These are phyloP conservation scores for Morphnarchus princeps DNA, from an alignment of 2,113 vertebrate genomes.

Conservation along the genomic window DNA sequence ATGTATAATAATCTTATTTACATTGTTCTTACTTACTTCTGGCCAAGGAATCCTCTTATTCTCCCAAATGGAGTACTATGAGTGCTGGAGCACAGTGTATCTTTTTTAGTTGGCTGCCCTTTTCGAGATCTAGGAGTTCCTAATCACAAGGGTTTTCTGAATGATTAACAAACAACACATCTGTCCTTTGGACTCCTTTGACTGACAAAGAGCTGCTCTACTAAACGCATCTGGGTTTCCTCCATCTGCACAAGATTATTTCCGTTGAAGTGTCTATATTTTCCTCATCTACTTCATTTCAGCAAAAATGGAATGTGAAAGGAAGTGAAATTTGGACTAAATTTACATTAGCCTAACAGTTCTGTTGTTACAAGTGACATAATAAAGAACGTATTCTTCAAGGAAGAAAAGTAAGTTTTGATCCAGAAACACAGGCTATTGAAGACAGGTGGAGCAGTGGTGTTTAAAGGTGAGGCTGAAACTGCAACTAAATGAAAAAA, in stretches of 20 bases:
- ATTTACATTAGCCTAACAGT: neutral
- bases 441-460: neutral
- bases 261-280: neutral
- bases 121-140: conserved; percentile 16
- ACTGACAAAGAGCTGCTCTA: conserved; percentile 33
- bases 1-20: conserved; percentile 31
- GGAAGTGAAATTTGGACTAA: conserved; percentile 33
- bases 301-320: conserved; percentile 34
- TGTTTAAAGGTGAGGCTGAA: neutral
- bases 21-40: conserved; percentile 18
- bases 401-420: neutral
- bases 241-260: conserved; percentile 48
- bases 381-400: neutral
- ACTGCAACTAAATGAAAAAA: neutral
- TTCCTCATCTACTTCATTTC: conserved; percentile 33
- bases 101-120: conserved; percentile 31
- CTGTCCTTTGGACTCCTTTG: conserved; percentile 30
- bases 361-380: neutral
- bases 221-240: conserved; percentile 11
- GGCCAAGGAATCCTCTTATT: neutral
- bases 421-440: neutral
- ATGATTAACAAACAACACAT: conserved; percentile 21
- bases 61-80: conserved; percentile 19
- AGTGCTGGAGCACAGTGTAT: conserved; percentile 4
- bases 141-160: conserved; percentile 42